A percentile compares a stretch with the other conserved stretches of the same genome.
Conservation (phyloP, 2,113 vertebrate species). For the Zapornia atra region DNA sequence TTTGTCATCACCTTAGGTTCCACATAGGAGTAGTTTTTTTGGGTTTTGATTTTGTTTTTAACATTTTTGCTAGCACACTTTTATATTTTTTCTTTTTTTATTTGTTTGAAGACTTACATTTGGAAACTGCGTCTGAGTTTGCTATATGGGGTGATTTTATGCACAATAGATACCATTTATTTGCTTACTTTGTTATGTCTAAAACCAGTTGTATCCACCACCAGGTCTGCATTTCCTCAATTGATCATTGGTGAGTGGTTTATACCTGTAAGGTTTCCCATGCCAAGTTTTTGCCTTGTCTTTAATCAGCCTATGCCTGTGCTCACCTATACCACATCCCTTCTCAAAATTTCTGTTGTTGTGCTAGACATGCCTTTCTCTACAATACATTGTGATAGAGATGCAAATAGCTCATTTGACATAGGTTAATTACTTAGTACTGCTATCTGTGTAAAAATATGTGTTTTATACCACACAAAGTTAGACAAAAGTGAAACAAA, state of each 20-base stretch:
- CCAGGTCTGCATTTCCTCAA: background rate
- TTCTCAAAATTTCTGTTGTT: background rate
- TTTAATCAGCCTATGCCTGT: background rate
- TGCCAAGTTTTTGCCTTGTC: background rate
- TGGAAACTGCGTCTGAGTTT: background rate
- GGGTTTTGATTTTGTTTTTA: background rate
- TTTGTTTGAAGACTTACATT: background rate
- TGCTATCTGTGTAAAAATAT: background rate
- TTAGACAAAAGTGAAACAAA: background rate
- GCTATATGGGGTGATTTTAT: background rate
- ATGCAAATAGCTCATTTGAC: background rate
- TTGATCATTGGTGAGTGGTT: background rate
- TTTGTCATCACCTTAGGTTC: background rate
- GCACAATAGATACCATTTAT: background rate
- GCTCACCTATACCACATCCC: accelerated
- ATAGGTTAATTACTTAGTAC: background rate
- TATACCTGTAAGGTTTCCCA: background rate
- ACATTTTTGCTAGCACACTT: background rate
- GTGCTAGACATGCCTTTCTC: background rate
- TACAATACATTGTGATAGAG: background rate
- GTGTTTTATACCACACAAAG: background rate
- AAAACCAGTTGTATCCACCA: background rate
- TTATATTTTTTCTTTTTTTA: accelerated
- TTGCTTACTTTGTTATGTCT: background rate
- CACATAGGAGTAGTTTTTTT: background rate